These are phyloP conservation scores for Upupa epops DNA, from an alignment of 2,113 vertebrate genomes.

Conservation along the genomic window DNA sequence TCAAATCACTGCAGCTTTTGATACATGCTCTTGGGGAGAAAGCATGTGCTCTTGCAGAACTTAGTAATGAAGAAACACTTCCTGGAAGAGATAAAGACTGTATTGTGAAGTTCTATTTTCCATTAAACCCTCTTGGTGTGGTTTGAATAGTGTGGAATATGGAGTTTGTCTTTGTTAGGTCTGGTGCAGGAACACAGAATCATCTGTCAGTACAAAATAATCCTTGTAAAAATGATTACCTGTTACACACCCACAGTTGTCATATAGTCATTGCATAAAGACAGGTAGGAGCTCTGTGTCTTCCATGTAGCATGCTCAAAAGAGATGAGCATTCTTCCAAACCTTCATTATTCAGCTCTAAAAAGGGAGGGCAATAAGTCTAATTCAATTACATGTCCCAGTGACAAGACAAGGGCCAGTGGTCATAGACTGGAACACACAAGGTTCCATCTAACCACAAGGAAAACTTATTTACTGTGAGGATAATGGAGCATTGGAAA, in stretches of 20 bases:
- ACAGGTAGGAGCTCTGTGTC: neutral
- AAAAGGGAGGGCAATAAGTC: neutral
- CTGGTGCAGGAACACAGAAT: neutral
- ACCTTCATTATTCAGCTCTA: neutral
- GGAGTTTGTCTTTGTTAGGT: neutral
- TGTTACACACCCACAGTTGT: neutral
- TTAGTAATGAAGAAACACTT: neutral
- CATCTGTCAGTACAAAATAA: neutral
- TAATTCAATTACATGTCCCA: neutral
- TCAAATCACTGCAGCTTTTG: neutral
- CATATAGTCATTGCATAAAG: neutral
- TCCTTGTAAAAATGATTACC: neutral
- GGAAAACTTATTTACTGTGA: no score
- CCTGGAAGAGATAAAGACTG: neutral
- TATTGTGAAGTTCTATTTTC: neutral
- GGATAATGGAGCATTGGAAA: no score
- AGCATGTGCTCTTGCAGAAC: neutral
- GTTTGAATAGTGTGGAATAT: neutral
- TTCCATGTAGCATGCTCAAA: neutral
- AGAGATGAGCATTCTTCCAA: neutral
- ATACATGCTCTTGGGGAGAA: neutral
- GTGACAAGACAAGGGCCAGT: no score
- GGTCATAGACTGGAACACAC: no score
- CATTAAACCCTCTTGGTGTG: neutral
- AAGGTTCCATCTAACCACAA: no score